Conservation (phyloP, 1,140 invertebrate species). For the Homalodisca vitripennis region DNA sequence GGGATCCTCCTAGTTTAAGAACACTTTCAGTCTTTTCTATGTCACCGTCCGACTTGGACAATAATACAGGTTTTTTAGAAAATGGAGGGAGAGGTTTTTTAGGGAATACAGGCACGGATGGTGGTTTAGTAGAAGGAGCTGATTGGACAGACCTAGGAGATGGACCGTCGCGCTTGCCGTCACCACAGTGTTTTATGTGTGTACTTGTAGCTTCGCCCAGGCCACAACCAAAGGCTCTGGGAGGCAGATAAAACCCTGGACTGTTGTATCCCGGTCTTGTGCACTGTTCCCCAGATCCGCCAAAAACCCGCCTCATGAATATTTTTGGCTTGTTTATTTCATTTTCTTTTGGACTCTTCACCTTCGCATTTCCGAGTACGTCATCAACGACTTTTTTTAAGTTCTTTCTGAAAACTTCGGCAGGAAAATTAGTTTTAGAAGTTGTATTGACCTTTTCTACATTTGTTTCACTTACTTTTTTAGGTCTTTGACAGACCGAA, state of each 20-base stretch:
- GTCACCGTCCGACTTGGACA: conserved; percentile 4
- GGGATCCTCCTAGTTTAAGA: neutral
- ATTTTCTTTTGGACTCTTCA: neutral
- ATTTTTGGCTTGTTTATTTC: conserved; percentile 8
- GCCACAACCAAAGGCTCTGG: conserved; percentile 10
- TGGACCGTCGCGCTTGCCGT: neutral
- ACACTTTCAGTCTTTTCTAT: conserved; percentile 10
- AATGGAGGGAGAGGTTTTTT: conserved; percentile 1
- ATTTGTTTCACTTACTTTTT: too few species aligned
- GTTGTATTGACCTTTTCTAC: too few species aligned
- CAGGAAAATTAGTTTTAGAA: too few species aligned
- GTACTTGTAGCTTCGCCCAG: neutral
- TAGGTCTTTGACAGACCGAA: too few species aligned
- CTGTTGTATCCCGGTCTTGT: neutral
- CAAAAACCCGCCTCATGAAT: neutral
- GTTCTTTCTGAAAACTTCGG: neutral
- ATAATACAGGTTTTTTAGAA: neutral
- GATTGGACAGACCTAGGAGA: neutral
- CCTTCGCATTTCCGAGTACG: neutral
- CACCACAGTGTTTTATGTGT: neutral
- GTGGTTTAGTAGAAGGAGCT: neutral
- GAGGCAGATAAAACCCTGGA: neutral
- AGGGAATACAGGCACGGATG: neutral
- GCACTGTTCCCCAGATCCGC: neutral
- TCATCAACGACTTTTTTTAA: neutral